phyloP scores from a whole-genome alignment of 1,140 invertebrate genomes.

The Hylaeus volcanicus region DNA sequence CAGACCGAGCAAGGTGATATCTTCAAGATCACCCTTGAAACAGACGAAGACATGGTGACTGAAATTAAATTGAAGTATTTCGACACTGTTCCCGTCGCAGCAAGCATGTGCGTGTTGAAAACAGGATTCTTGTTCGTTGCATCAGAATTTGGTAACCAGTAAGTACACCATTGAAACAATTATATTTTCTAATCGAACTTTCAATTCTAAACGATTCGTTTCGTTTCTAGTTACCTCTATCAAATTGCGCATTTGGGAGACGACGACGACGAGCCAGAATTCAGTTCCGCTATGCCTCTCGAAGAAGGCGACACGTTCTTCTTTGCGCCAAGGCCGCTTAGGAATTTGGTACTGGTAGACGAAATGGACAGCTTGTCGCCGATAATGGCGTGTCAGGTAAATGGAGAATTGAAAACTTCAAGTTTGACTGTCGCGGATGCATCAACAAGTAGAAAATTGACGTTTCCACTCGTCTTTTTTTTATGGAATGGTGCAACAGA shows the following conservation, averaged over 20 bases:
- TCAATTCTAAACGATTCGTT: neutral
- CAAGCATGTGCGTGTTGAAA: constrained; percentile 98
- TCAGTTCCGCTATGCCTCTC: constrained; percentile 98
- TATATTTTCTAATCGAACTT: neutral
- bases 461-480: constrained; percentile 50
- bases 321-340: constrained; percentile 95
- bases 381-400: constrained; percentile 92
- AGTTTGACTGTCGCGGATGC: constrained; percentile 53
- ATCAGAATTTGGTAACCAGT: constrained; percentile 99
- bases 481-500: constrained; percentile 70
- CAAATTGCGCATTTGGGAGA: constrained; percentile 99
- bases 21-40: constrained; percentile 99
- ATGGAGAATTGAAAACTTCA: constrained; percentile 77
- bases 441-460: constrained; percentile 70
- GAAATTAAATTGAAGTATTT: constrained; percentile 99
- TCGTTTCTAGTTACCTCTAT: constrained; percentile 92
- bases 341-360: constrained; percentile 98
- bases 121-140: constrained; percentile 99
- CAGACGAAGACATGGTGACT: constrained; percentile 98
- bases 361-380: constrained; percentile 98
- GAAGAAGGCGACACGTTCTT: constrained; percentile 99
- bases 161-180: constrained; percentile 80
- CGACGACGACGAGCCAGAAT: constrained; percentile 99
- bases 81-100: constrained; percentile 98
- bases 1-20: constrained; percentile 98